A percentile compares a stretch with the other conserved stretches of the same genome.
Evolutionary conservation across 2,797 vertebrate genomes (phyloP).

Genomic region (Molothrus aeneus): DNA sequence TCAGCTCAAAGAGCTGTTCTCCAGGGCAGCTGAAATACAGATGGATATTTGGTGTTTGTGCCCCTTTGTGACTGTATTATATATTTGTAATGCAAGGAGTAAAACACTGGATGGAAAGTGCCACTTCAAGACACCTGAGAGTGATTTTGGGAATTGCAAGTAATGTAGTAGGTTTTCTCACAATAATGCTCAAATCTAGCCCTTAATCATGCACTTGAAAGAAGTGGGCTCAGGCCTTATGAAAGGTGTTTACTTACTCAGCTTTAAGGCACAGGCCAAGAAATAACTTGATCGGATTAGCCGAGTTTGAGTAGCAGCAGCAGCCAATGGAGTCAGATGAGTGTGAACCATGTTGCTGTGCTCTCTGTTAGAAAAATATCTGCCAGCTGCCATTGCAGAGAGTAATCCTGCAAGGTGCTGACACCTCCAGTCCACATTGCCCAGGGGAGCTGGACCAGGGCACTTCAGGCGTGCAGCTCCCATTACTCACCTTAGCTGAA

Average conservation of each 20-base stretch:
- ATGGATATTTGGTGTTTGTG: neutral
- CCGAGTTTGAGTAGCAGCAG: conserved; percentile 45
- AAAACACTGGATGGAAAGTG: neutral
- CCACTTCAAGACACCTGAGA: neutral
- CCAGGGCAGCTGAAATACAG: neutral
- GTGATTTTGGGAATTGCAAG: neutral
- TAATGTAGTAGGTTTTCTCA: neutral
- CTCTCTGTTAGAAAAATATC: conserved; percentile 33
- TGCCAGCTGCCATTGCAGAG: conserved; percentile 5
- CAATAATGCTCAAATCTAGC: neutral
- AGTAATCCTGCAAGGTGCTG: conserved; percentile 46
- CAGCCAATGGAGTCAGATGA: conserved; percentile 41
- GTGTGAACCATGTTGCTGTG: conserved; percentile 32
- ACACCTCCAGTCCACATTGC: neutral
- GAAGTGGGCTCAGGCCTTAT: conserved; percentile 42
- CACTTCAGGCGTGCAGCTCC: neutral
- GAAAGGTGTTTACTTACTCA: conserved; percentile 59
- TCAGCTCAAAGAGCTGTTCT: neutral
- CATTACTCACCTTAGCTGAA: conserved; percentile 11
- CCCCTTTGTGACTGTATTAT: neutral
- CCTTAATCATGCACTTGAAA: conserved; percentile 14
- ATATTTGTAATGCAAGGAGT: neutral
- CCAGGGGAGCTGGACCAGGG: neutral
- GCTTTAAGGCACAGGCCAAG: conserved; percentile 61
- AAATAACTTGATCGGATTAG: conserved; percentile 64